A percentile compares a stretch with the other conserved stretches of the same genome.
phyloP scores from a whole-genome alignment of 1,140 invertebrate species.

The Pogonognathellus flavescens region DNA sequence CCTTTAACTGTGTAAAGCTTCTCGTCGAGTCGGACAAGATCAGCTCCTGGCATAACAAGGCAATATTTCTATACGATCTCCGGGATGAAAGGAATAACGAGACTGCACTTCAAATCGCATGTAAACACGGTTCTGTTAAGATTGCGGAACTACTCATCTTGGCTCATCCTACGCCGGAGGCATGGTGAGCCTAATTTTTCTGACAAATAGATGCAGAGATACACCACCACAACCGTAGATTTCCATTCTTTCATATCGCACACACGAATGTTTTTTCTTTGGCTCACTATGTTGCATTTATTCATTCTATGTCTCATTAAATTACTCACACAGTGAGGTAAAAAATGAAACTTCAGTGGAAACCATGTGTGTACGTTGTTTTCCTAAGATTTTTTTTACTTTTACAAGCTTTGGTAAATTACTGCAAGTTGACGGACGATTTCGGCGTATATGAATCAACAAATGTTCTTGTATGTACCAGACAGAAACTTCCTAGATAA shows the following conservation, averaged over 20 bases:
- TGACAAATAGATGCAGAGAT: slow-evolving; percentile 5
- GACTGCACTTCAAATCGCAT: slow-evolving; percentile 55
- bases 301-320: no score
- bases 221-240: neutral
- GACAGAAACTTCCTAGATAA: neutral
- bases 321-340: no score
- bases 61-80: slow-evolving; percentile 39
- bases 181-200: slow-evolving; percentile 39
- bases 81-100: slow-evolving; percentile 38
- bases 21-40: slow-evolving; percentile 52
- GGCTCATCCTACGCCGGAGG: slow-evolving; percentile 30
- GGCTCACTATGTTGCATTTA: no score
- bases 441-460: neutral
- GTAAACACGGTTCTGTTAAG: slow-evolving; percentile 12
- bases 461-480: neutral
- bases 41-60: slow-evolving; percentile 30
- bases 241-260: no score
- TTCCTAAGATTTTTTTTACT: no score
- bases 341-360: no score
- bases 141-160: slow-evolving; percentile 1
- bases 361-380: no score
- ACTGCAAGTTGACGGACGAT: no score
- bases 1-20: slow-evolving; percentile 49
- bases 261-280: no score
- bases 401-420: no score